Evolutionary conservation across 2,113 vertebrate genomes (phyloP), one percentile per base, ranked within the genome.

Genomic region (Megaptera novaeangliae): DNA sequence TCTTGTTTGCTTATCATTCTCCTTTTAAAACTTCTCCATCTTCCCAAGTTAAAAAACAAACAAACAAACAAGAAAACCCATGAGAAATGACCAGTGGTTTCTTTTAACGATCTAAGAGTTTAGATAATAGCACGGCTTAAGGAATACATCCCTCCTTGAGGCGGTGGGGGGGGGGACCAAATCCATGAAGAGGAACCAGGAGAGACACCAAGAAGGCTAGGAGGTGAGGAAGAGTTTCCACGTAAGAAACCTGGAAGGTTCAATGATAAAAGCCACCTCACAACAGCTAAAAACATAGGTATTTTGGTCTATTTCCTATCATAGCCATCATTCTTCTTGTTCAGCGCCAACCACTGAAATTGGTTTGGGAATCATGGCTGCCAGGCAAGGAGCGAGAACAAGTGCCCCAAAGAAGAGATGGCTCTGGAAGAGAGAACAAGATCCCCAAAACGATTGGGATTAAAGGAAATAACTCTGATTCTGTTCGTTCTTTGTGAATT

Each of bases 81-180:
- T 85, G 82, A 97, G 74, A 97, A 82, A 96, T 88, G 71, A 36
- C 91, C 71, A 95, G 96, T 94, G 39, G 89, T 92, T 89, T 96
- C 85, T 92, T 95, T 18, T 84, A 98, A 97, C 68, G 89, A 96
- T 75, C 91, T 87, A 98, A 80, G 0, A 14, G 34, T 64, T 97
- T 94, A 83, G 91, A 81, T 87, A 96, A 96, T 72, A 89, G 94
- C 72, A 69, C 0, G 0, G 41, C 74, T 72, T 96, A 64, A 55
- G 44, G 95, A 98, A 71, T 2, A 84, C 10, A 97, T 71, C 55
- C 61, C 75, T 74, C 20, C 63, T 72, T 82, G 8, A 64, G 87
- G 87, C 87, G 94, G 36, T 36, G 27, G 52, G 74, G 14, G 90
- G 15, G 74, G 68, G 18, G 77, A 39, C 18, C 0, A 3, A 72